These are phyloP conservation scores for Dasysyrphus albostriatus DNA, from an alignment of 2,888 invertebrate genomes.

Conservation along the genomic window DNA sequence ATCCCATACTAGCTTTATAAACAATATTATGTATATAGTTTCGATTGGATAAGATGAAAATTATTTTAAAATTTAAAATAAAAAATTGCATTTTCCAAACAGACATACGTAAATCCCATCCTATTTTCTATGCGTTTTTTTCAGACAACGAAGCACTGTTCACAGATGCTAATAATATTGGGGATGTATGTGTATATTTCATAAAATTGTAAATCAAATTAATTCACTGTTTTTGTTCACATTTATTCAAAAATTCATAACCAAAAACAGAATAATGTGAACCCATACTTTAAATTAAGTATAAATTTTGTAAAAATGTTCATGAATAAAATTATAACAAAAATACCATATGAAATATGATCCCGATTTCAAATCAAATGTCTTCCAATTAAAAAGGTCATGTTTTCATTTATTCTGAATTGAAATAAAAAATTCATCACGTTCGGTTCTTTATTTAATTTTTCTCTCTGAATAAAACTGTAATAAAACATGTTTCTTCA, in stretches of 20 bases:
- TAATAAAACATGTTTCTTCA: background rate
- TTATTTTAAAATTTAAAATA: background rate
- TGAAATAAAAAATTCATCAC: slow-evolving; percentile 26
- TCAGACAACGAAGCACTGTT: slow-evolving; percentile 68
- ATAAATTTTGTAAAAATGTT: slow-evolving; percentile 68
- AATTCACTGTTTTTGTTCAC: slow-evolving; percentile 10
- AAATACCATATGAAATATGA: slow-evolving; percentile 82
- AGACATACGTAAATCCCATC: slow-evolving; percentile 7
- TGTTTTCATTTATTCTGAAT: slow-evolving; percentile 77
- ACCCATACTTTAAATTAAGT: slow-evolving; percentile 42
- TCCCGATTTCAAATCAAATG: slow-evolving; percentile 84
- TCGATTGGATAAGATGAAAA: slow-evolving; percentile 2
- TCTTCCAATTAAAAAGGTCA: slow-evolving; percentile 84
- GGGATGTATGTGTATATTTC: slow-evolving; percentile 20
- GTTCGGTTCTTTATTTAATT: slow-evolving; percentile 20
- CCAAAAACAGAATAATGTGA: slow-evolving; percentile 23
- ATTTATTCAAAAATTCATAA: slow-evolving; percentile 26
- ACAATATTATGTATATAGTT: slow-evolving; percentile 34
- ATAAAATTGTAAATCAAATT: slow-evolving; percentile 25
- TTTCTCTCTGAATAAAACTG: background rate
- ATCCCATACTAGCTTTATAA: slow-evolving; percentile 63
- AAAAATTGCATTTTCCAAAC: slow-evolving; percentile 24
- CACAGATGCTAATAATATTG: slow-evolving; percentile 42
- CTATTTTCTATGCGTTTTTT: slow-evolving; percentile 51
- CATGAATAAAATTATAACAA: slow-evolving; percentile 67